Percentiles rank a stretch among this genome's conserved stretches.
phyloP scores from a whole-genome alignment of 2,113 vertebrate genomes.

The Ptychochromis oligacanthus region DNA sequence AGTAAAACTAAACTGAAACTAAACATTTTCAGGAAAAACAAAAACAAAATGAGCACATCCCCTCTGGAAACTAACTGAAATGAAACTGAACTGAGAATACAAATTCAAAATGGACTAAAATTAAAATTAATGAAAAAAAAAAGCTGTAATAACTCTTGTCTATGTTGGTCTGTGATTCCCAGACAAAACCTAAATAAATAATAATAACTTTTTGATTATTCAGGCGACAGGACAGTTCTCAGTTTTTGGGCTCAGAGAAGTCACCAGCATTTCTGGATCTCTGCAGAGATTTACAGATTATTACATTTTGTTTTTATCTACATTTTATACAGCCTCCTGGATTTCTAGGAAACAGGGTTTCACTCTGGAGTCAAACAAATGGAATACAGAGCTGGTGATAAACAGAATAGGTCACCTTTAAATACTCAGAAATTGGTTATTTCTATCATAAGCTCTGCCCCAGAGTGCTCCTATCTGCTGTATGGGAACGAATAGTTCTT shows the following conservation, averaged over 20 bases:
- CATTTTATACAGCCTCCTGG: background rate
- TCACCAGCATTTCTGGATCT: background rate
- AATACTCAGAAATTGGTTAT: background rate
- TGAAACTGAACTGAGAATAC: background rate
- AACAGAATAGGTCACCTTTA: background rate
- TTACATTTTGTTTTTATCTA: background rate
- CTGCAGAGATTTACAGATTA: background rate
- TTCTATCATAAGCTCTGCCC: background rate
- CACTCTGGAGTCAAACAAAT: too few relatives aligned
- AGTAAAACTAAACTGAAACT: too few relatives aligned
- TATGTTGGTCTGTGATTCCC: background rate
- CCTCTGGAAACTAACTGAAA: background rate
- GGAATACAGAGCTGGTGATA: background rate
- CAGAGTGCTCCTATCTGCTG: background rate
- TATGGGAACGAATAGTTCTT: background rate
- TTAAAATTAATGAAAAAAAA: too few relatives aligned
- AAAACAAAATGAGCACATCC: too few relatives aligned
- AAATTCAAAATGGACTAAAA: background rate
- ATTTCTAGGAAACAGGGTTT: too few relatives aligned
- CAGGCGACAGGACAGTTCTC: background rate
- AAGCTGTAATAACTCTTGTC: background rate
- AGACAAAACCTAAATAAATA: too few relatives aligned
- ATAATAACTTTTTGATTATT: background rate
- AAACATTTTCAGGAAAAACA: too few relatives aligned
- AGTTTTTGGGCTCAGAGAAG: background rate